These are phyloP conservation scores for Anoplolepis gracilipes DNA, from an alignment of 1,140 invertebrate species.

Conservation along the genomic window DNA sequence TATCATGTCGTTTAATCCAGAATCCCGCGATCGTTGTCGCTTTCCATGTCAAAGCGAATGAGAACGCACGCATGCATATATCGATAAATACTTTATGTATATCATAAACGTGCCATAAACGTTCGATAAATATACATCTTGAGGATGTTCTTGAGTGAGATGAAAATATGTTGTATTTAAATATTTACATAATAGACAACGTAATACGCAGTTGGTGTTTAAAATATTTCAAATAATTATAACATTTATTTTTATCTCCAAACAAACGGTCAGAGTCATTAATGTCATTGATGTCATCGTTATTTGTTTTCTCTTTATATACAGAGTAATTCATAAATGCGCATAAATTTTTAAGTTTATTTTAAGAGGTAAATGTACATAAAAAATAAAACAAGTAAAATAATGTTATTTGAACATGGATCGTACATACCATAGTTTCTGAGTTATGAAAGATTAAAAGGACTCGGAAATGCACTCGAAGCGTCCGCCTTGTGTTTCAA, in stretches of 20 bases:
- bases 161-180: not conserved
- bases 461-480: no score
- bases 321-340: not conserved
- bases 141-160: not conserved
- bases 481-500: no score
- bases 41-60: slow-evolving; percentile 74
- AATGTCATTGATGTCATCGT: not conserved
- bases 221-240: not conserved
- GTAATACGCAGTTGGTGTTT: not conserved
- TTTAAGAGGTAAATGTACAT: no score
- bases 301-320: not conserved
- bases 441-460: no score
- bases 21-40: slow-evolving; percentile 70
- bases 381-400: no score
- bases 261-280: not conserved
- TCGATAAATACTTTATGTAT: not conserved
- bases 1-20: slow-evolving; percentile 71
- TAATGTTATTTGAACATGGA: no score
- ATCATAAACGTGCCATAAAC: not conserved
- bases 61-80: not conserved
- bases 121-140: not conserved
- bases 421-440: no score
- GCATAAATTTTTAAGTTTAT: no score
- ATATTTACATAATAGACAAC: not conserved
- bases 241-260: not conserved